A percentile compares a stretch with the other conserved stretches of the same genome.
Conservation (phyloP, 2,888 invertebrate genomes). For the Coenonympha glycerion region DNA sequence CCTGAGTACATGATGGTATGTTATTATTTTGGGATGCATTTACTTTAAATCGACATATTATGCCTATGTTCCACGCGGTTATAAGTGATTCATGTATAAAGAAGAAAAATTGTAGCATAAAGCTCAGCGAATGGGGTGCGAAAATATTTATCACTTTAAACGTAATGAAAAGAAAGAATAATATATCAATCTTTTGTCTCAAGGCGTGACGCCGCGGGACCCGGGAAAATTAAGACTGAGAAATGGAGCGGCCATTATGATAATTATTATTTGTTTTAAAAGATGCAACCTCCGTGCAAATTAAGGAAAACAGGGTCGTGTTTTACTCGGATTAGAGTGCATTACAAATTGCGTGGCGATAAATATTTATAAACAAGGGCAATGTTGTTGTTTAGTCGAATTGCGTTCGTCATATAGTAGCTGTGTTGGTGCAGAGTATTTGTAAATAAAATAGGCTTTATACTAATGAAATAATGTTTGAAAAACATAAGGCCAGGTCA, state of each 20-base stretch:
- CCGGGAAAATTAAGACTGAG: slow-evolving; percentile 61
- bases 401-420: too few relatives aligned
- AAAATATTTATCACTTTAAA: slow-evolving; percentile 59
- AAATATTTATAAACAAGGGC: slow-evolving; percentile 24
- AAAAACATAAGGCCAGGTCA: too few relatives aligned
- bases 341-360: slow-evolving; percentile 9
- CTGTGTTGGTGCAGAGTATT: too few relatives aligned
- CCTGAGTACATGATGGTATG: not conserved
- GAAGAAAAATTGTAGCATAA: not conserved
- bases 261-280: slow-evolving; percentile 63
- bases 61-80: not conserved
- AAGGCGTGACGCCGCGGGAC: slow-evolving; percentile 39
- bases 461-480: too few relatives aligned
- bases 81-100: not conserved
- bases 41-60: not conserved
- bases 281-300: slow-evolving; percentile 23
- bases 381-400: slow-evolving; percentile 30
- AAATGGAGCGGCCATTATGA: slow-evolving; percentile 60
- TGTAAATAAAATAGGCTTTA: too few relatives aligned
- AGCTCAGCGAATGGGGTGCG: slow-evolving; percentile 35
- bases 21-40: not conserved
- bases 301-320: slow-evolving; percentile 20
- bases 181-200: slow-evolving; percentile 71
- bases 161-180: slow-evolving; percentile 60
- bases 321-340: slow-evolving; percentile 11